phyloP scores from a whole-genome alignment of 2,113 vertebrate genomes.

The Protomyctophum bolini region DNA sequence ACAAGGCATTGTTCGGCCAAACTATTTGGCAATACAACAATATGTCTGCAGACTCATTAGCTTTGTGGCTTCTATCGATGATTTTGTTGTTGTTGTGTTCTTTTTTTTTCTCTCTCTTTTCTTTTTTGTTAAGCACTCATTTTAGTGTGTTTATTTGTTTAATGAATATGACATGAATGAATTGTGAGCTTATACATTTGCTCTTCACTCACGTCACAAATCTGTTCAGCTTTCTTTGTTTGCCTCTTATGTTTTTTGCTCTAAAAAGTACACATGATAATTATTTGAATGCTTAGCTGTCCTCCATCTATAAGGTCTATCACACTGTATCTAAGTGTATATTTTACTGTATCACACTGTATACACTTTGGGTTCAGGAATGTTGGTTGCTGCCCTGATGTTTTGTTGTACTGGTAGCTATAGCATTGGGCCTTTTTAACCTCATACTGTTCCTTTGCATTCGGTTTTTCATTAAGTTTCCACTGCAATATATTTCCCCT shows the following conservation, averaged over 20 bases:
- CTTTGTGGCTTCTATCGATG: conserved; percentile 56
- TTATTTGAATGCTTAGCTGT: neutral
- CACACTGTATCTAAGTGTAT: too few species aligned
- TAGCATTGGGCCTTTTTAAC: too few species aligned
- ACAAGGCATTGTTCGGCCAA: too few species aligned
- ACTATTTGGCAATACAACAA: too few species aligned
- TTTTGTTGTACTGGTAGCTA: too few species aligned
- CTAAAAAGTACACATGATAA: conserved; percentile 6
- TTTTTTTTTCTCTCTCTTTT: conserved; percentile 22
- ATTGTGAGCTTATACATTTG: conserved; percentile 20
- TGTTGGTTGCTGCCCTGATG: too few species aligned
- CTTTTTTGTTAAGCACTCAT: conserved; percentile 30
- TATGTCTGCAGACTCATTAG: conserved; percentile 44
- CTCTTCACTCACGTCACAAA: conserved; percentile 17
- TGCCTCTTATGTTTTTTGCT: conserved; percentile 11
- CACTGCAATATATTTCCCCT: too few species aligned
- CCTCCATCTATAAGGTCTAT: too few species aligned
- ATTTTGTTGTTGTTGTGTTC: conserved; percentile 32
- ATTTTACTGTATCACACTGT: too few species aligned
- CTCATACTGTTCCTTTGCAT: too few species aligned
- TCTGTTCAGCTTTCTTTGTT: conserved; percentile 20
- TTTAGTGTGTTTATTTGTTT: conserved; percentile 26
- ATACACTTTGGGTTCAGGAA: too few species aligned
- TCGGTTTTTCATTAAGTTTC: too few species aligned
- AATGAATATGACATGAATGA: conserved; percentile 52